A percentile compares a stretch with the other conserved stretches of the same genome.
Evolutionary conservation across 2,797 vertebrate genomes (phyloP).

Genomic region (Benthosema pterotum): DNA sequence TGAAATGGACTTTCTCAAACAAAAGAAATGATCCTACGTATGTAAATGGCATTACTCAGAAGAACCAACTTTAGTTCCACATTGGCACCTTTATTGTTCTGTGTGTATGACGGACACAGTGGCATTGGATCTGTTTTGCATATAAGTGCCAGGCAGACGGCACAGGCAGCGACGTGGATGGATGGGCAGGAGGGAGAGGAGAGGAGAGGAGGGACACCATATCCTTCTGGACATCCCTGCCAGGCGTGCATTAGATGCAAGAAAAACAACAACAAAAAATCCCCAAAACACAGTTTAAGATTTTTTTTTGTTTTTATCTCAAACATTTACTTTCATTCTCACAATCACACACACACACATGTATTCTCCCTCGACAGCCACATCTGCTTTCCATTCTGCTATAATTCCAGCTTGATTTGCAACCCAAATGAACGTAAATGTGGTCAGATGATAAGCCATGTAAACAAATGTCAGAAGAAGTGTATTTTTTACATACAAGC

Average conservation of each 20-base stretch:
- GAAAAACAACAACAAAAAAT: constrained; percentile 13
- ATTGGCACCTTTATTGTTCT: constrained; percentile 27
- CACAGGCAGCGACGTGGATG: constrained; percentile 67
- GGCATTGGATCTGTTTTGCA: constrained; percentile 72
- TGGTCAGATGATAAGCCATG: constrained; percentile 37
- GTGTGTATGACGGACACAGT: constrained; percentile 60
- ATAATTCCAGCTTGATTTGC: neutral
- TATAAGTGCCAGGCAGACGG: constrained; percentile 63
- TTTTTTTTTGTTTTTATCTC: neutral
- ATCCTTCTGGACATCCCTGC: constrained; percentile 31
- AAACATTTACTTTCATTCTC: neutral
- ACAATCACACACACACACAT: too few species aligned
- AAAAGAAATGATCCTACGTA: too few species aligned
- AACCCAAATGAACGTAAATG: constrained; percentile 15
- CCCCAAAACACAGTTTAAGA: neutral
- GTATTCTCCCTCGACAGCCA: too few species aligned
- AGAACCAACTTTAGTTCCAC: neutral
- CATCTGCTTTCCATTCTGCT: too few species aligned
- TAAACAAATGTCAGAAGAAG: constrained; percentile 44
- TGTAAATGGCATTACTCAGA: neutral
- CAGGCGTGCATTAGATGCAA: constrained; percentile 31
- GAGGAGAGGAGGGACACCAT: constrained; percentile 32
- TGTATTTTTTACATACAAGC: constrained; percentile 25
- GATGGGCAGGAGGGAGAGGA: neutral
- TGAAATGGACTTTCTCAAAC: too few species aligned